Evolutionary conservation across 2,888 invertebrate species (phyloP), one percentile per base, ranked within the genome.

Genomic region (Drosophila affinis): DNA sequence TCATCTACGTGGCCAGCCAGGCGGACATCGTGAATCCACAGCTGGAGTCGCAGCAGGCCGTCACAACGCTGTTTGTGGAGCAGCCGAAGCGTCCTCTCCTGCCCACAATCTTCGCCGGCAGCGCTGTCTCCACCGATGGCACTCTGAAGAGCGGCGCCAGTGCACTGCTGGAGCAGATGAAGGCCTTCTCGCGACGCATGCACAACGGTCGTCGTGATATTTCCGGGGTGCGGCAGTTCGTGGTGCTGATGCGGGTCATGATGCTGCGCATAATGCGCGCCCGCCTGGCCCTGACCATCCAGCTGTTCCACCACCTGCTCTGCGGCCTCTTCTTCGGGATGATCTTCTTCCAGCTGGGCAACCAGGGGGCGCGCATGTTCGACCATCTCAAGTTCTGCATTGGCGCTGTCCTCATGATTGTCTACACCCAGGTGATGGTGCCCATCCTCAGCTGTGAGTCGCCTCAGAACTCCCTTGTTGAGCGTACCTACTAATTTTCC

Each of bases 341-440:
- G 9, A 94, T 95, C 73, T 95, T 95, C 91, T 94, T 93, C 86
- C 93, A 94, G 69, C 93, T 94, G 90, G 95, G 94, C 3, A 94
- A 94, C 81, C 94, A 95, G 67, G 95, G 95, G 24, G 91, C 93
- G 0, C 93, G 95, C 79, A 95, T 95, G 94, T 95, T 95, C 89
- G 94, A 94, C 80, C 95, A 95, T 81, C 92, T 95, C 69, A 95
- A 95, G 89, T 93, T 94, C 88, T 95, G 95, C 83, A 94, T 95
- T 54, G 95, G 94, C 0, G 92, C 94, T 17, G 93, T 95, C 18
- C 93, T 95, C 60, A 95, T 95, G 92, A 94, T 95, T 81, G 93
- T 94, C 0, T 95, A 95, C 81, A 95, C 95, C 0, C 95, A 95
- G 85, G 94, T 94, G 29, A 95, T 95, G 94, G 94, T 95, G 53